A percentile compares a stretch with the other conserved stretches of the same genome.
phyloP scores from a whole-genome alignment of 2,113 vertebrate species.

The Ascaphus truei region DNA sequence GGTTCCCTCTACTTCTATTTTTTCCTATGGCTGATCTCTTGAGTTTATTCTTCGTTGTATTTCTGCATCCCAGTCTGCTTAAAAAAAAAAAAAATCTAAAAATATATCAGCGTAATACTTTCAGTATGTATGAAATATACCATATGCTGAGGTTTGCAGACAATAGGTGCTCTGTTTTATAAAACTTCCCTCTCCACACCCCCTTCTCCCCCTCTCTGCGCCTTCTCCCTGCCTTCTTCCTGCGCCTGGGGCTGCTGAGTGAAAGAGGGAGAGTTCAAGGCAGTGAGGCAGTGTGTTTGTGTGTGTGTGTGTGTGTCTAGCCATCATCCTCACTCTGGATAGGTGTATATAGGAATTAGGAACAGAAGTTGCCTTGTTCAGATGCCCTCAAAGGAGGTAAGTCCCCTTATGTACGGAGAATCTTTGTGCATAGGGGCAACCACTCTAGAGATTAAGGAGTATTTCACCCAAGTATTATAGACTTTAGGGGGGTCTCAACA shows the following conservation, averaged over 20 bases:
- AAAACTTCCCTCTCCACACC: conserved; percentile 25
- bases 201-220: conserved; percentile 23
- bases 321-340: neutral
- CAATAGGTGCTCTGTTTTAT: conserved; percentile 36
- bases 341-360: conserved; percentile 2
- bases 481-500: no score
- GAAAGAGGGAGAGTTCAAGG: neutral
- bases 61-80: conserved; percentile 5
- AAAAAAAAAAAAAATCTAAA: neutral
- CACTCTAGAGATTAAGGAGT: no score
- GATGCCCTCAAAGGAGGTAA: neutral
- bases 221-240: conserved; percentile 32
- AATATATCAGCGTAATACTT: conserved; percentile 22
- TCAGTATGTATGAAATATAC: conserved; percentile 38
- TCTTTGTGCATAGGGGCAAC: no score
- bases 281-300: neutral
- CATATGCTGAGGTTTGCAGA: conserved; percentile 29
- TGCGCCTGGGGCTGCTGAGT: conserved; percentile 18
- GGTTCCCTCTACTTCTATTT: no score
- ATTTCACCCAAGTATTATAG: no score
- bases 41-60: no score
- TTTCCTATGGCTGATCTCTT: no score
- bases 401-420: no score
- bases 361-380: neutral
- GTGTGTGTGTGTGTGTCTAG: neutral